Percentiles rank a stretch among this genome's conserved stretches.
These are phyloP conservation scores for Microhierax caerulescens DNA, from an alignment of 2,797 vertebrate genomes.

Conservation along the genomic window DNA sequence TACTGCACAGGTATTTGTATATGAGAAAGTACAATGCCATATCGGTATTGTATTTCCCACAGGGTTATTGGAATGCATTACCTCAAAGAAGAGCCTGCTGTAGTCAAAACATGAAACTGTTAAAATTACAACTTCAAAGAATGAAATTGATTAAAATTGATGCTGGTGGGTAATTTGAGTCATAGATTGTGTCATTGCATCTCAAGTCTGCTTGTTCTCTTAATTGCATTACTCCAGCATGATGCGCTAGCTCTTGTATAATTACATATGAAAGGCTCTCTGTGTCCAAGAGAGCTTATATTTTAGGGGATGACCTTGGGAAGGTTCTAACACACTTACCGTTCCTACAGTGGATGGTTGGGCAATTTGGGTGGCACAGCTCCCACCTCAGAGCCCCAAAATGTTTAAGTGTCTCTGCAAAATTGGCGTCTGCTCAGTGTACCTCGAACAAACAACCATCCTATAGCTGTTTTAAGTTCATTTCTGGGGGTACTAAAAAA, in stretches of 20 bases:
- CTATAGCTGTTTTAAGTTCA: not conserved
- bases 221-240: not conserved
- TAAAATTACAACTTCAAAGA: not conserved
- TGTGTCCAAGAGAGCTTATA: not conserved
- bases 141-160: not conserved
- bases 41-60: accelerated
- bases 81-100: not conserved
- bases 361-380: not conserved
- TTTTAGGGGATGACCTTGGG: not conserved
- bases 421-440: not conserved
- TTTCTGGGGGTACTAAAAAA: not conserved
- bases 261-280: not conserved
- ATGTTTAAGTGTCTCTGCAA: not conserved
- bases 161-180: not conserved
- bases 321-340: not conserved
- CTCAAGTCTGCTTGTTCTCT: not conserved
- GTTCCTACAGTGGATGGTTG: not conserved
- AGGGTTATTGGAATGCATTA: not conserved
- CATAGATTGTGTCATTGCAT: not conserved
- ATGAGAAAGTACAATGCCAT: accelerated
- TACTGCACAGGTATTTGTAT: conserved; percentile 32
- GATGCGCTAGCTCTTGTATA: not conserved
- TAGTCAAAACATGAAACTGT: not conserved
- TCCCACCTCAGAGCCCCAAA: not conserved
- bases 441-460: not conserved